Base-by-base conservation (phyloP, 1,140 invertebrate genomes). In the Aphaenogaster floridana region DNA sequence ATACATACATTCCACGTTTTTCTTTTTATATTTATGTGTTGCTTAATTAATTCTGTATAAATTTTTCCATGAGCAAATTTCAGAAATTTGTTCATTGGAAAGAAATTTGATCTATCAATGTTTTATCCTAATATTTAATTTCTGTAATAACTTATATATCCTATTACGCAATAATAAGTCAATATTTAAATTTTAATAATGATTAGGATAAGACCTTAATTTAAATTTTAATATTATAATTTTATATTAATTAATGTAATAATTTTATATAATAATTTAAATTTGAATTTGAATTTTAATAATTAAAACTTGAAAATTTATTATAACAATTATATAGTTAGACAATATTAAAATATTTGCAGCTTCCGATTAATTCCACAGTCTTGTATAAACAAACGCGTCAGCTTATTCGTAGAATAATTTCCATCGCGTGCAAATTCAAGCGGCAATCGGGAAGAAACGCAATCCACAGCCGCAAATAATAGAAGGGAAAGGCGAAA, bases 401-500 rank as follows among this genome's bases (percentile, higher is more conserved):
- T 59, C 17, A 9, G 66, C 1, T 57, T 13, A 72, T 59, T 57
- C 50, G 9, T 21, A 15, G 15, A 66, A 72, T 71, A 59, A 83
- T 80, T 69, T 36, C 36, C 13, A 64, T 45, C 54, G 36, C 76
- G 34, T 57, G 74, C 48, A 69, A 80, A 69, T 69, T 39, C n/a
- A 3, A 36, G 0, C 1, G 15, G 68, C 50, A 59, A 83, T 72
- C 68, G 9, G 6, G 6, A 83, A 72, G 66, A 28, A 83, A 61
- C 68, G 68, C 52, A 71, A 57, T 81, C 45, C 9, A 42, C 8
- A 42, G 21, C 39, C 9, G 15, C 15, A 54, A 83, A 83, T 69
- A 72, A 81, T 72, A 34, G 42, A 36, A 64, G 28, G 36, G 17
- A 59, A 74, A 48, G 6, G 21, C 8, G 34, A 34, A 61, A 59